Evolutionary conservation across 2,797 vertebrate species (phyloP).

Genomic region (Arremon aurantiirostris): DNA sequence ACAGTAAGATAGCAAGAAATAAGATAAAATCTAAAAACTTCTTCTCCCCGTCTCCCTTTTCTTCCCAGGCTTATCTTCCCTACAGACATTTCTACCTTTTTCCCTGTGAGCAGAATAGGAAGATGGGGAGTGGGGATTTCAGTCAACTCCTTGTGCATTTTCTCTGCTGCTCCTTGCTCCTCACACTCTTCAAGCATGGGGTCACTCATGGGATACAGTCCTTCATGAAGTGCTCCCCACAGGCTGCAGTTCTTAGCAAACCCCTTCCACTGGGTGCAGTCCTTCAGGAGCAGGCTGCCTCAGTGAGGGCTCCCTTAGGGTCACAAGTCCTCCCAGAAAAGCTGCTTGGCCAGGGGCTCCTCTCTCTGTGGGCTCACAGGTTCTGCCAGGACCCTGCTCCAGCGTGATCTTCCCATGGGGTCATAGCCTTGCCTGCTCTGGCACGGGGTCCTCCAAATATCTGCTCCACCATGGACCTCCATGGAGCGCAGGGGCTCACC

Average conservation of each 20-base stretch:
- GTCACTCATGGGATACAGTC: fast-evolving
- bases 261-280: neutral
- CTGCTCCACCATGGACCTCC: neutral
- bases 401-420: neutral
- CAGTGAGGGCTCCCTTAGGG: neutral
- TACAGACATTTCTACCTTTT: neutral
- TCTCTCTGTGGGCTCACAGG: fast-evolving
- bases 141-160: neutral
- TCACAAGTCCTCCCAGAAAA: neutral
- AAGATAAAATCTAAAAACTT: neutral
- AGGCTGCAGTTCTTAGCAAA: neutral
- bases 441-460: too few relatives aligned
- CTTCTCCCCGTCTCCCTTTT: neutral
- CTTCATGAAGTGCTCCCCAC: neutral
- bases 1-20: neutral
- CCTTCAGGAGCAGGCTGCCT: neutral
- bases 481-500: neutral
- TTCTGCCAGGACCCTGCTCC: neutral
- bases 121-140: neutral
- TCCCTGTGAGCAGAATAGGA: fast-evolving
- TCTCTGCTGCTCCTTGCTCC: neutral
- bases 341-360: fast-evolving
- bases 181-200: neutral
- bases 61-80: neutral
- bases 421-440: neutral